Percentiles rank a stretch among this genome's conserved stretches.
These are phyloP conservation scores for Thalassoma bifasciatum DNA, from an alignment of 2,113 vertebrate genomes.

Conservation along the genomic window DNA sequence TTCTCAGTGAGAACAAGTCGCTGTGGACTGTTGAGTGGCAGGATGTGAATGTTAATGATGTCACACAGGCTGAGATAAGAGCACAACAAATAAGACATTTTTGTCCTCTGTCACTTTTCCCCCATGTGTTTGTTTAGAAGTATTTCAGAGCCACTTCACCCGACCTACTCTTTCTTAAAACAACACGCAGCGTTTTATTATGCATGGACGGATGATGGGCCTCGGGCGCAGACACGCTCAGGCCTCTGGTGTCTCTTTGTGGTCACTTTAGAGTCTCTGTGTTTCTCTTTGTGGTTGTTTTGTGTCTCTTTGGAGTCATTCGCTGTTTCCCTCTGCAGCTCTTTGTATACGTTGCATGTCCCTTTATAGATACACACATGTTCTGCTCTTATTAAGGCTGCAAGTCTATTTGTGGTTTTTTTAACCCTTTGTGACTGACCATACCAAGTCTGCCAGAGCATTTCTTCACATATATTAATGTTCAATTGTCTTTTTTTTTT, in stretches of 20 bases:
- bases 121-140: not conserved
- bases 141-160: not conserved
- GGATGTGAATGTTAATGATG: constrained; percentile 73
- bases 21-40: constrained; percentile 53
- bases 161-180: not conserved
- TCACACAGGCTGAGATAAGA: constrained; percentile 33
- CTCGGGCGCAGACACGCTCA: not conserved
- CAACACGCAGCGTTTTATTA: too few relatives aligned
- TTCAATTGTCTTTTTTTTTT: too few relatives aligned
- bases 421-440: too few relatives aligned
- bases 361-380: not conserved
- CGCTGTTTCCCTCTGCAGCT: not conserved
- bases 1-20: constrained; percentile 70
- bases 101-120: not conserved
- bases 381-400: not conserved
- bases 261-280: not conserved
- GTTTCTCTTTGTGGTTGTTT: not conserved
- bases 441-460: too few relatives aligned
- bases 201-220: not conserved
- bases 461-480: too few relatives aligned
- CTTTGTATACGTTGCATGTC: not conserved
- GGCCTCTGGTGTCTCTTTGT: not conserved
- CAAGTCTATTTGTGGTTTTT: not conserved
- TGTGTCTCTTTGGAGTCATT: not conserved
- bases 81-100: constrained; percentile 25